These are phyloP conservation scores for Phoeniculus purpureus DNA, from an alignment of 2,797 vertebrate genomes.

Conservation along the genomic window DNA sequence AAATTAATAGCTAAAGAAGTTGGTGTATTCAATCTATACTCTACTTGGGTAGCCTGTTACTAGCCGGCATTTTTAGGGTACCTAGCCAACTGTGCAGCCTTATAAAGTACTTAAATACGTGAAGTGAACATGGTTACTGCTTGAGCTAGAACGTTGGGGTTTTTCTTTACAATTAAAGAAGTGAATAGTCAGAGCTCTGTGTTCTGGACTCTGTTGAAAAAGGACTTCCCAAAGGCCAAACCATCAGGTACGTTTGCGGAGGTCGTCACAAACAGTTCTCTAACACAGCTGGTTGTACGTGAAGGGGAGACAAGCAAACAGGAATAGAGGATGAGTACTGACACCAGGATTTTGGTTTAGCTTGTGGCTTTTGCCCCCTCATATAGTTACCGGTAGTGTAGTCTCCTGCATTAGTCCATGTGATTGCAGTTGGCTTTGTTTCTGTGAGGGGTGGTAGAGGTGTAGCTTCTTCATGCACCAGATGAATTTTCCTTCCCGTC, in stretches of 20 bases:
- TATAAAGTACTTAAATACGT: not conserved
- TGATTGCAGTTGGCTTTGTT: not conserved
- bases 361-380: not conserved
- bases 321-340: not conserved
- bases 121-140: not conserved
- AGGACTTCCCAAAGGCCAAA: not conserved
- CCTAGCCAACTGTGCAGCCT: fast-evolving
- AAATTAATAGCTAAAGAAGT: not conserved
- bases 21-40: not conserved
- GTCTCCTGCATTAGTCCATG: not conserved
- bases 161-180: not conserved
- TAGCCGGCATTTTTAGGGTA: not conserved
- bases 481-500: not conserved
- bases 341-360: not conserved
- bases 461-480: fast-evolving
- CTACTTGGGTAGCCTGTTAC: not conserved
- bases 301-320: not conserved
- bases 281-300: not conserved
- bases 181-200: not conserved
- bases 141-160: no score
- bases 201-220: not conserved
- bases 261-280: not conserved
- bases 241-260: fast-evolving
- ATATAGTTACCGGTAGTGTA: fast-evolving
- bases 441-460: not conserved